Evolutionary conservation across 1,140 invertebrate species (phyloP).

Genomic region (Brachionus paranguensis): DNA sequence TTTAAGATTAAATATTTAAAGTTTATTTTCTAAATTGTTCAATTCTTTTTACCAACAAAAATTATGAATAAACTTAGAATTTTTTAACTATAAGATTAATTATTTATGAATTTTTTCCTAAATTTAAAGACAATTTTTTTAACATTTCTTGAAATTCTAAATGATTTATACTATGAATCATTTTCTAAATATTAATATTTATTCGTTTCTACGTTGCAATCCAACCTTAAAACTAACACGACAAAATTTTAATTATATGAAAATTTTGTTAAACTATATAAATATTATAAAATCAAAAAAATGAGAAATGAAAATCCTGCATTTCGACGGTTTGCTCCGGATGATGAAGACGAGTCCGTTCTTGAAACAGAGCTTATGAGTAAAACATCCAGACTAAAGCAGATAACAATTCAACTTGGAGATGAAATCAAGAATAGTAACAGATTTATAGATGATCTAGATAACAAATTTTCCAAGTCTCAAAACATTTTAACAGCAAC

Average conservation of each 20-base stretch:
- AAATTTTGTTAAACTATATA: not conserved
- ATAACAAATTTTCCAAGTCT: conserved; percentile 16
- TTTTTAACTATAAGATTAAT: not conserved
- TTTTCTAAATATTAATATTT: not conserved
- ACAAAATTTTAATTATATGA: not conserved
- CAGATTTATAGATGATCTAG: not conserved
- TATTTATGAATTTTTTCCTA: not conserved
- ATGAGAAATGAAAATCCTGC: conserved; percentile 32
- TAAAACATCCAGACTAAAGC: conserved; percentile 27
- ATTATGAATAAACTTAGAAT: no score
- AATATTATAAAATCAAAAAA: not conserved
- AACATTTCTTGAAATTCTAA: not conserved
- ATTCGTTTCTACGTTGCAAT: not conserved
- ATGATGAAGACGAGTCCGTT: conserved; percentile 13
- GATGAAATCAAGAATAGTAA: conserved; percentile 34
- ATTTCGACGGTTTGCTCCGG: not conserved
- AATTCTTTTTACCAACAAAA: no score
- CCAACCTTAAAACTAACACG: not conserved
- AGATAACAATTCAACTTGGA: conserved; percentile 23
- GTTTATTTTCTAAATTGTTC: no score
- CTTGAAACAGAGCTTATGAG: conserved; percentile 4
- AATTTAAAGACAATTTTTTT: not conserved
- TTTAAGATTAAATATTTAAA: no score
- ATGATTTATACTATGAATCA: not conserved
- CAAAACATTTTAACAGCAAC: not conserved